phyloP scores from a whole-genome alignment of 2,113 vertebrate genomes.

The Anhinga anhinga region DNA sequence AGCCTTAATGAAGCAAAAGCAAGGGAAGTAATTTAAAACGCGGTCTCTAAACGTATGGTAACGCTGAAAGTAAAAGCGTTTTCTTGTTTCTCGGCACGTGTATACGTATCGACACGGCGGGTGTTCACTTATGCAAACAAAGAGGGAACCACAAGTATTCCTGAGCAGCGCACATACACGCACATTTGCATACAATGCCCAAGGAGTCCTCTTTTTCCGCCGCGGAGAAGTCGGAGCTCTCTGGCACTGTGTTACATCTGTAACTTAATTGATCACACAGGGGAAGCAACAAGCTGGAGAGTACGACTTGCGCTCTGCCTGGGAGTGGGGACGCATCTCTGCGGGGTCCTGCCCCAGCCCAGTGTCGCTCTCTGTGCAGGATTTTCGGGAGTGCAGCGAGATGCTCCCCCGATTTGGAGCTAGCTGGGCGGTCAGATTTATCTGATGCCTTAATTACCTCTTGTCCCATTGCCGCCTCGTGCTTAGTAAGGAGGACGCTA shows the following conservation, averaged over 20 bases:
- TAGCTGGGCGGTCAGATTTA: neutral
- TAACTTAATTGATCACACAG: constrained; percentile 28
- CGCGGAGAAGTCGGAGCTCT: constrained; percentile 5
- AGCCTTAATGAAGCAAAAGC: neutral
- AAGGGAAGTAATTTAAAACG: neutral
- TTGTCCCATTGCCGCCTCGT: neutral
- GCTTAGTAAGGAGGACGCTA: neutral
- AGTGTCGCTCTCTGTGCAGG: neutral
- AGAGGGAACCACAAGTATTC: neutral
- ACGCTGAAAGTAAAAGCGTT: neutral
- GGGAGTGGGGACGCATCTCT: neutral
- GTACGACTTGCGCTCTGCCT: neutral
- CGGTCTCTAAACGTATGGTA: neutral
- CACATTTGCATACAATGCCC: constrained; percentile 42
- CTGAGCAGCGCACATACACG: neutral
- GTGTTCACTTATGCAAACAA: constrained; percentile 9
- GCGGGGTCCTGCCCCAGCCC: neutral
- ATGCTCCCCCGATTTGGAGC: neutral
- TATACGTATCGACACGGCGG: neutral
- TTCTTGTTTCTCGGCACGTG: constrained; percentile 6
- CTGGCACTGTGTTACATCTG: neutral
- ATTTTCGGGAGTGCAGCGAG: neutral
- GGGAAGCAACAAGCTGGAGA: constrained; percentile 57
- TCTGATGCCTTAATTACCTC: neutral
- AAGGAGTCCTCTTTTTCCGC: neutral